Evolutionary conservation across 2,888 invertebrate species (phyloP).

Genomic region (Drosophila affinis): DNA sequence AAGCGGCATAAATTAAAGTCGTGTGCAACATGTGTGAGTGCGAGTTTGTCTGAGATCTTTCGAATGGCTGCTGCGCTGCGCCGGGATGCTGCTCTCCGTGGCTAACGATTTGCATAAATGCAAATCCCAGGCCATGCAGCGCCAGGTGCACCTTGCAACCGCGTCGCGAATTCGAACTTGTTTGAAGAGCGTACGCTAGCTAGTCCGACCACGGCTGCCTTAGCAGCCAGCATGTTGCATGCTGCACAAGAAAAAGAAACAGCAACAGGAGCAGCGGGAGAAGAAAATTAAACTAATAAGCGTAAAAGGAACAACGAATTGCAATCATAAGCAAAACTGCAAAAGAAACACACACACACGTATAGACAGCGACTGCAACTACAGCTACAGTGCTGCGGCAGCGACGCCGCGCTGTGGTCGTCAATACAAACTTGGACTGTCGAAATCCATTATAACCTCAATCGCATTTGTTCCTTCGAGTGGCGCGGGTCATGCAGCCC

Average conservation of each 20-base stretch:
- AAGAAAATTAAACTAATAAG: constrained; percentile 78
- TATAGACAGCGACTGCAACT: background rate
- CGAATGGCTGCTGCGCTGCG: constrained; percentile 7
- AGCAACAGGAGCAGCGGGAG: constrained; percentile 44
- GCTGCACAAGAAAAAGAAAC: constrained; percentile 41
- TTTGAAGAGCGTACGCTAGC: constrained; percentile 58
- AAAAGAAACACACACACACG: constrained; percentile 26
- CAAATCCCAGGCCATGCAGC: constrained; percentile 53
- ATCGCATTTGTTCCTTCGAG: constrained; percentile 81
- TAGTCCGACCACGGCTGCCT: background rate
- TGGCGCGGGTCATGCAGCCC: constrained; percentile 58
- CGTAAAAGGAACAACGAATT: constrained; percentile 68
- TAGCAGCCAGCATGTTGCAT: constrained; percentile 72
- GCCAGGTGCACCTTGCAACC: constrained; percentile 71
- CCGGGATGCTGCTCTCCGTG: constrained; percentile 11
- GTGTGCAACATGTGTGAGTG: constrained; percentile 75
- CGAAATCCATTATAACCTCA: constrained; percentile 82
- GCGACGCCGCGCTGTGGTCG: constrained; percentile 37
- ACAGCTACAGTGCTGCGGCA: constrained; percentile 32
- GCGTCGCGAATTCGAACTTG: constrained; percentile 77
- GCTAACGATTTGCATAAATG: constrained; percentile 78
- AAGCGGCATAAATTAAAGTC: constrained; percentile 71
- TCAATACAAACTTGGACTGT: constrained; percentile 71
- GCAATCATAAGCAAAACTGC: constrained; percentile 62
- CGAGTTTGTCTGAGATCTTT: constrained; percentile 41